Evolutionary conservation across 2,113 vertebrate species (phyloP).

Genomic region (Periophthalmus modestus): DNA sequence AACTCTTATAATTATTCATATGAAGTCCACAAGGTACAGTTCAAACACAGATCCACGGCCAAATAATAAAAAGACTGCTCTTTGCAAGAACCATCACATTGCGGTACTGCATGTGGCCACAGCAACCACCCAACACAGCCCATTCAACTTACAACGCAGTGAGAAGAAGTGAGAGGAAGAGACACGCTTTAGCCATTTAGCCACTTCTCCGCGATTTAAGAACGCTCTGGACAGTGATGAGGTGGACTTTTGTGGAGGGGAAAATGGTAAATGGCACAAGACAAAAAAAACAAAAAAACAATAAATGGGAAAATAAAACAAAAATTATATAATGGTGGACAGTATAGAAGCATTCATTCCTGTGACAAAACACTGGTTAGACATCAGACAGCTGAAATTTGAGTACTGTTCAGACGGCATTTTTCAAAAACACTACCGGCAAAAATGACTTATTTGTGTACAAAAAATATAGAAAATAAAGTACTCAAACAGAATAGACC

Average conservation of each 20-base stretch:
- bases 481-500: neutral
- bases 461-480: neutral
- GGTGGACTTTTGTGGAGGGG: conserved; percentile 69
- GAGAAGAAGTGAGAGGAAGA: conserved; percentile 61
- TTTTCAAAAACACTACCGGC: neutral
- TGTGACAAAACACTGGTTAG: conserved; percentile 71
- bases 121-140: conserved; percentile 84
- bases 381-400: conserved; percentile 53
- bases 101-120: conserved; percentile 77
- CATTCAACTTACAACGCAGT: conserved; percentile 85
- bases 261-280: conserved; percentile 77
- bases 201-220: conserved; percentile 82
- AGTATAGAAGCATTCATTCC: conserved; percentile 60
- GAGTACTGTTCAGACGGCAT: conserved; percentile 15
- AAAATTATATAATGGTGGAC: conserved; percentile 69
- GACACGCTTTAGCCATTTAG: conserved; percentile 80
- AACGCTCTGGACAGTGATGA: conserved; percentile 78
- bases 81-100: conserved; percentile 81
- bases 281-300: conserved; percentile 74
- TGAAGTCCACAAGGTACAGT: conserved; percentile 80
- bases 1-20: conserved; percentile 12
- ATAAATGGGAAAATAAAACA: conserved; percentile 72
- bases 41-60: conserved; percentile 83
- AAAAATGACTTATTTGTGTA: neutral
- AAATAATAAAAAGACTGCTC: conserved; percentile 73